Conservation (phyloP, 2,888 invertebrate genomes). For the Acrobasis repandana region DNA sequence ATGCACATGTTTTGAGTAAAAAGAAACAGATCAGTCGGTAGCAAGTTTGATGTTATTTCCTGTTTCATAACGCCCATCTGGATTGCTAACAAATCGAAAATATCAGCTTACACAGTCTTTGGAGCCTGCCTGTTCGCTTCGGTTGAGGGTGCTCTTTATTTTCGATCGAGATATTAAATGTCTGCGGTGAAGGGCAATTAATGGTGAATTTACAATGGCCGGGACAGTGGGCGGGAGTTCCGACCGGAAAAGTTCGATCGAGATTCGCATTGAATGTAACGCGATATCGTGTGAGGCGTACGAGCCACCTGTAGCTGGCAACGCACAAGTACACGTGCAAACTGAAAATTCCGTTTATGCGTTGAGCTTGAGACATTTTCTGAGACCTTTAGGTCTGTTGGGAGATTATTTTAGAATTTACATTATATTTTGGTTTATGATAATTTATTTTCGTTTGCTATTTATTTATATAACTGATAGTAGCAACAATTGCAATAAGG, state of each 20-base stretch:
- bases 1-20: slow-evolving; percentile 53
- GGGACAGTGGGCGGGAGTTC: slow-evolving; percentile 72
- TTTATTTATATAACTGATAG: too few species aligned
- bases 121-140: slow-evolving; percentile 49
- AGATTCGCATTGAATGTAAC: slow-evolving; percentile 59
- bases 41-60: slow-evolving; percentile 73
- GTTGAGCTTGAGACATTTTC: slow-evolving; percentile 32
- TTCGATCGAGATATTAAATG: slow-evolving; percentile 74
- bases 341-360: slow-evolving; percentile 37
- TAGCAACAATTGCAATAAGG: too few species aligned
- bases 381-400: neutral
- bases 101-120: slow-evolving; percentile 72
- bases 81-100: slow-evolving; percentile 74
- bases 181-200: slow-evolving; percentile 77
- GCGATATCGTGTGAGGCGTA: slow-evolving; percentile 60
- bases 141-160: slow-evolving; percentile 64
- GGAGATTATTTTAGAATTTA: too few species aligned
- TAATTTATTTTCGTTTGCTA: too few species aligned
- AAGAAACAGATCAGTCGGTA: slow-evolving; percentile 54
- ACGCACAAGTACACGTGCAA: slow-evolving; percentile 32
- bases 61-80: slow-evolving; percentile 74
- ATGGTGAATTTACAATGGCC: slow-evolving; percentile 62
- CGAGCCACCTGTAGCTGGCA: slow-evolving; percentile 63
- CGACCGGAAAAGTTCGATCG: slow-evolving; percentile 79
- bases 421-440: too few species aligned